Evolutionary conservation across 2,113 vertebrate species (phyloP).

Genomic region (Malaclemys terrapin): DNA sequence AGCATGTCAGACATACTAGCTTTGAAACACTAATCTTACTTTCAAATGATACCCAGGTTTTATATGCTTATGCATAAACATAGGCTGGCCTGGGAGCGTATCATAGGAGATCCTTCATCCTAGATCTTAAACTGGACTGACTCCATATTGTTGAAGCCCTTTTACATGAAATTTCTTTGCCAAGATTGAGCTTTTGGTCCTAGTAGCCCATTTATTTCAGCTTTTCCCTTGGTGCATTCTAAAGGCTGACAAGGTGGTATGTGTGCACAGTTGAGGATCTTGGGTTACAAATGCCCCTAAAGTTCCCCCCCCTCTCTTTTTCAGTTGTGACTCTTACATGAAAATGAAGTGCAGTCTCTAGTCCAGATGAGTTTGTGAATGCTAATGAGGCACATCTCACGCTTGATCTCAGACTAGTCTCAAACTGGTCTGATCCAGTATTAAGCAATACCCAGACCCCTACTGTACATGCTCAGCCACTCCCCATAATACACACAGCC

Average conservation of each 20-base stretch:
- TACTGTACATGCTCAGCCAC: background rate
- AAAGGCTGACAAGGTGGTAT: background rate
- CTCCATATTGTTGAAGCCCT: slow-evolving; percentile 16
- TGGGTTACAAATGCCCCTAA: slow-evolving; percentile 43
- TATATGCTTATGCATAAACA: fast-evolving
- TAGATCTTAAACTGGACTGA: background rate
- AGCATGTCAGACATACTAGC: background rate
- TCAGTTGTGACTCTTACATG: slow-evolving; percentile 61
- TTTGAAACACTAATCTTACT: background rate
- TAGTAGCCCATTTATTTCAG: background rate
- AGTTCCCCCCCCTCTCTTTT: slow-evolving; percentile 41
- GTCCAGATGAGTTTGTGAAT: slow-evolving; percentile 55
- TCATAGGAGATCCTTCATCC: background rate
- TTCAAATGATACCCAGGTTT: background rate
- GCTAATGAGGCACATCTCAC: slow-evolving; percentile 50
- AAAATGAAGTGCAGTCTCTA: slow-evolving; percentile 61
- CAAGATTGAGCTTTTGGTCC: background rate
- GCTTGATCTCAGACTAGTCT: background rate
- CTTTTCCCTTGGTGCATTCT: slow-evolving; percentile 39
- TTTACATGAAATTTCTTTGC: background rate
- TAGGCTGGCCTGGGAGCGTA: background rate
- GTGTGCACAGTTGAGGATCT: slow-evolving; percentile 23
- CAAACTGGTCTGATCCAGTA: slow-evolving; percentile 6
- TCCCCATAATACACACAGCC: background rate
- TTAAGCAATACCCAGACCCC: background rate